phyloP scores from a whole-genome alignment of 2,797 vertebrate species.

The Zalophus californianus region DNA sequence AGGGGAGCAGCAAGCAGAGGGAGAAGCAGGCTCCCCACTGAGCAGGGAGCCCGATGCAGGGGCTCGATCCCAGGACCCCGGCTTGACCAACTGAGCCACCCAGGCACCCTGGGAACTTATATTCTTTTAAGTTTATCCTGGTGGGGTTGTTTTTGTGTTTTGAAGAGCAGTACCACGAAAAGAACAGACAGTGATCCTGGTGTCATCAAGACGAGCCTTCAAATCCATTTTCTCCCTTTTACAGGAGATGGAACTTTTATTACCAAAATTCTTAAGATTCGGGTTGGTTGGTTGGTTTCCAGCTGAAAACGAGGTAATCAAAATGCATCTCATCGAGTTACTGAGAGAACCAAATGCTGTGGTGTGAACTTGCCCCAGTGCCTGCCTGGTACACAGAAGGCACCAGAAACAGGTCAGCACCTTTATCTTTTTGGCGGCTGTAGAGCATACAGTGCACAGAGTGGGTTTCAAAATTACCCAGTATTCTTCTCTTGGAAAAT shows the following conservation, averaged over 20 bases:
- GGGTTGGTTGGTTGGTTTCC: not conserved
- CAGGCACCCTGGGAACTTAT: too few species aligned
- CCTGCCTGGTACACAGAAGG: not conserved
- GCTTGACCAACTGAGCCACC: not conserved
- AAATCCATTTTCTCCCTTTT: not conserved
- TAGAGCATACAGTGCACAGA: not conserved
- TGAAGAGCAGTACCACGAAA: not conserved
- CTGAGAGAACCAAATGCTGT: not conserved
- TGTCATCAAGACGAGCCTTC: not conserved
- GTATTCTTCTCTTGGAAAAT: slow-evolving; percentile 58
- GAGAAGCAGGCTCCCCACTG: too few species aligned
- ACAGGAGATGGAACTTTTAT: not conserved
- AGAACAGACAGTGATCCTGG: not conserved
- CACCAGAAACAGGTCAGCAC: not conserved
- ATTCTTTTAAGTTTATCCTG: not conserved
- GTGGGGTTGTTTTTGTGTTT: not conserved
- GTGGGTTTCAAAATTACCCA: slow-evolving; percentile 35
- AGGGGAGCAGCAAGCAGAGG: too few species aligned
- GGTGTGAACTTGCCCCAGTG: not conserved
- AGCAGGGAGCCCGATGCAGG: too few species aligned
- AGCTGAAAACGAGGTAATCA: slow-evolving; percentile 27
- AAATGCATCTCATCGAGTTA: not conserved
- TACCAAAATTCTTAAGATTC: not conserved
- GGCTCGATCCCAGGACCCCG: too few species aligned
- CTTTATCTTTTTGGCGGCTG: not conserved